Evolutionary conservation across 2,888 invertebrate genomes (phyloP), one percentile per base, ranked within the genome.

Genomic region (Drosophila monieri): DNA sequence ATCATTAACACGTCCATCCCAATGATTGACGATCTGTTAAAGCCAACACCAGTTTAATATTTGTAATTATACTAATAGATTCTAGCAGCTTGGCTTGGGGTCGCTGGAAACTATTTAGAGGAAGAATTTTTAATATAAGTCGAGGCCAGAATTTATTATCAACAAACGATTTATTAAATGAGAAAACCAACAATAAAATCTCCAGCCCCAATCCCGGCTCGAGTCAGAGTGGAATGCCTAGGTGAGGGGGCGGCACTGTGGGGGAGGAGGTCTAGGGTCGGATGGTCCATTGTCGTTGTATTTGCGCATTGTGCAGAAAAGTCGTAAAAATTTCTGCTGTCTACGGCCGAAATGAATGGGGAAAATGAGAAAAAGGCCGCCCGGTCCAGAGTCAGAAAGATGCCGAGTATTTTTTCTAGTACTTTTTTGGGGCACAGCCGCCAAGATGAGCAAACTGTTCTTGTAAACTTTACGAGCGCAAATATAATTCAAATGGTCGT

Each of bases 401-500:
- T 14, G 15, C 12, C 21, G 59, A 23, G 2, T 25, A 27, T 15
- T 27, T 51, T 30, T 44, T 21, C 27, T 37, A 18, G 23, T 10
- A 35, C 25, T 25, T 35, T 35, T 18, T 27, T 54, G 27, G 37
- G 39, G 18, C 44, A 15, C 53, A 14, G 39, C 37, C 8, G 21
- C 39, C 15, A 18, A 21, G 39, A 71, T 48, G 44, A 49, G 46
- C 79, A 76, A 78, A 81, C 76, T 85, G 85, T 87, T 89, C 87
- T 86, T 89, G 88, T 89, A 88, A 89, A 89, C 85, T 89, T 89
- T 89, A 89, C 83, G 88, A 89, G 83, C 85, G 78, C 85, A 89
- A 89, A 89, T 89, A 89, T 89, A 89, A 89, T 89, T 89, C 88
- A 89, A 89, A 89, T 88, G 83, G 73, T 73, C 87, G 88, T 89